Conservation (phyloP, 2,113 vertebrate species). For the Patagioenas fasciata region DNA sequence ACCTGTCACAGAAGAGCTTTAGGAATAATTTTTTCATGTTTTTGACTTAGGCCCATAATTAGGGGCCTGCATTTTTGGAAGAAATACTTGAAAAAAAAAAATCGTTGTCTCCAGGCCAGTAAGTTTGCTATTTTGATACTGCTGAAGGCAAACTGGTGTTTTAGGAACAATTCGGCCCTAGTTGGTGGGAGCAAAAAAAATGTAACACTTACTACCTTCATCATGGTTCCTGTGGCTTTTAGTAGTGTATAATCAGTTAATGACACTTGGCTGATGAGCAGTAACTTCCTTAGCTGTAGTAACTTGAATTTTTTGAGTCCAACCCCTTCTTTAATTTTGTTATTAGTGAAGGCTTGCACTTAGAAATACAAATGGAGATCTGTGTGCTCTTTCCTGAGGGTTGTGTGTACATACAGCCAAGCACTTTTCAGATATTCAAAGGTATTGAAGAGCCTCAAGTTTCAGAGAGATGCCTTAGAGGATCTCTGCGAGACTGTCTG, state of each 20-base stretch:
- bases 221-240: not conserved
- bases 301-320: not conserved
- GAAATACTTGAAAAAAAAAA: not conserved
- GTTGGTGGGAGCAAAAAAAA: not conserved
- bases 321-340: not conserved
- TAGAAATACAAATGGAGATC: not conserved
- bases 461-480: constrained; percentile 16
- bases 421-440: constrained; percentile 22
- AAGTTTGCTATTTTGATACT: not conserved
- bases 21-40: not conserved
- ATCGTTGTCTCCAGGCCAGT: not conserved
- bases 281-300: not conserved
- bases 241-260: not conserved
- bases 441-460: constrained; percentile 1
- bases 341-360: not conserved
- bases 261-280: not conserved
- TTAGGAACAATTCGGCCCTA: not conserved
- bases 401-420: not conserved
- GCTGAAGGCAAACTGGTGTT: not conserved
- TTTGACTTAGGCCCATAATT: not conserved
- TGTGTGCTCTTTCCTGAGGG: not conserved
- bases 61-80: not conserved
- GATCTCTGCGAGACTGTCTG: constrained; percentile 15
- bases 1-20: constrained; percentile 41
- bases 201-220: not conserved